These are phyloP conservation scores for Otus sunia DNA, from an alignment of 2,113 vertebrate species.

Conservation along the genomic window DNA sequence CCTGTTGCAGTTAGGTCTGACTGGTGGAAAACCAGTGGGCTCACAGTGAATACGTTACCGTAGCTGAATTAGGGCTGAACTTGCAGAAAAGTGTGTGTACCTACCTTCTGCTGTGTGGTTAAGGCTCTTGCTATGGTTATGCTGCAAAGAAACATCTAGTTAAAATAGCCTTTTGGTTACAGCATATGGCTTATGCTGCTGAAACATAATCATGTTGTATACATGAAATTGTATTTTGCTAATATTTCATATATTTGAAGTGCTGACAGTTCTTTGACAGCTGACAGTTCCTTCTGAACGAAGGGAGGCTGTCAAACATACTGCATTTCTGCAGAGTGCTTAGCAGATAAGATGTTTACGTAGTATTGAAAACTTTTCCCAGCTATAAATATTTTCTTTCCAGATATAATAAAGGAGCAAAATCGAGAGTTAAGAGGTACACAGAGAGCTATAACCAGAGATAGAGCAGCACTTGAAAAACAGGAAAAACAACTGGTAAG, in stretches of 20 bases:
- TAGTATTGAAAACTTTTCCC: background rate
- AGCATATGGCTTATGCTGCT: background rate
- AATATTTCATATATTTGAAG: background rate
- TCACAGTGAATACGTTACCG: background rate
- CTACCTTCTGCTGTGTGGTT: background rate
- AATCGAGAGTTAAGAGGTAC: slow-evolving; percentile 91
- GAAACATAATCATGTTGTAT: background rate
- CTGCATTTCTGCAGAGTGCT: background rate
- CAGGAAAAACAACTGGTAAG: slow-evolving; percentile 98
- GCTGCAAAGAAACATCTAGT: background rate
- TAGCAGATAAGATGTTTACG: background rate
- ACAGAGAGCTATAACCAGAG: slow-evolving; percentile 95
- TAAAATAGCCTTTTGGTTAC: background rate
- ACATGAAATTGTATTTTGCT: background rate
- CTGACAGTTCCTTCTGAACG: background rate
- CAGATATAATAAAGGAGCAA: slow-evolving; percentile 97
- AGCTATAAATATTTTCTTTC: slow-evolving; percentile 55
- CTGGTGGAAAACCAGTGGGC: background rate
- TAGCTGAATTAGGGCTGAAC: background rate
- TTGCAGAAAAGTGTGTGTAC: background rate
- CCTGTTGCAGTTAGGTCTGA: background rate
- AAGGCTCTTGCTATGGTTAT: background rate
- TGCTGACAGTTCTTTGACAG: background rate
- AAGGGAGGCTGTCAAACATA: background rate
- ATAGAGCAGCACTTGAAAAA: slow-evolving; percentile 90